A percentile compares a stretch with the other conserved stretches of the same genome.
These are phyloP conservation scores for Dinoponera quadriceps DNA, from an alignment of 1,140 invertebrate species.

Conservation along the genomic window DNA sequence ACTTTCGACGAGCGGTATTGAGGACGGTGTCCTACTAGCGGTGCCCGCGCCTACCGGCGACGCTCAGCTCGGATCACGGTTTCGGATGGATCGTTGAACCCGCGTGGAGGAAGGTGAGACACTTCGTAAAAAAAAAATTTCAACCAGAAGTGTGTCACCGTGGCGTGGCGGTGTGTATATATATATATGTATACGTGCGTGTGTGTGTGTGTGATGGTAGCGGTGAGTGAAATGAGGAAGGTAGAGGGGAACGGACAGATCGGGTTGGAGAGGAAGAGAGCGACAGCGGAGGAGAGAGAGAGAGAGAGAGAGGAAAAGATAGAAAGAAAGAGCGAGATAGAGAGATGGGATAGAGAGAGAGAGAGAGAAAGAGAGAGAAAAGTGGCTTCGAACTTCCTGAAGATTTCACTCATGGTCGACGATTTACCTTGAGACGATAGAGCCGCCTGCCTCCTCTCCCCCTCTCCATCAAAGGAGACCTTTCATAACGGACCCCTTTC, in stretches of 20 bases:
- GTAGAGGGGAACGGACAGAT: background rate
- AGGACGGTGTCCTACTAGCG: constrained; percentile 72
- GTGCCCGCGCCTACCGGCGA: constrained; percentile 35
- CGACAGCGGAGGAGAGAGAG: background rate
- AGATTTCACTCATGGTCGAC: constrained; percentile 64
- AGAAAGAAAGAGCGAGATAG: background rate
- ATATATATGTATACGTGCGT: too few relatives aligned
- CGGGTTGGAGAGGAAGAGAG: background rate
- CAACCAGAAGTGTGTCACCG: constrained; percentile 66
- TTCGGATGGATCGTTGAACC: constrained; percentile 72
- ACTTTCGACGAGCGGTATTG: constrained; percentile 65
- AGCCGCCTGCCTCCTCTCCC: background rate
- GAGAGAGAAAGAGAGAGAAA: constrained; percentile 41
- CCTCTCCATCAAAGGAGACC: background rate
- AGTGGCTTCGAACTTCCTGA: constrained; percentile 2
- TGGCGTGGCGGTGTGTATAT: background rate
- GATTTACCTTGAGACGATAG: constrained; percentile 66
- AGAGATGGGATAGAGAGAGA: constrained; percentile 6
- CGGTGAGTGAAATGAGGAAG: constrained; percentile 26
- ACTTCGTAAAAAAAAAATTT: constrained; percentile 58
- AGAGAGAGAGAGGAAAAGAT: constrained; percentile 11
- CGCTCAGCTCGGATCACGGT: constrained; percentile 62
- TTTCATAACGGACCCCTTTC: constrained; percentile 2
- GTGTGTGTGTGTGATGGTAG: constrained; percentile 38
- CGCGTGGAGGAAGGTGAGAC: constrained; percentile 59